Base-by-base conservation (phyloP, 2,113 vertebrate genomes). In the Trematocara zebra region DNA sequence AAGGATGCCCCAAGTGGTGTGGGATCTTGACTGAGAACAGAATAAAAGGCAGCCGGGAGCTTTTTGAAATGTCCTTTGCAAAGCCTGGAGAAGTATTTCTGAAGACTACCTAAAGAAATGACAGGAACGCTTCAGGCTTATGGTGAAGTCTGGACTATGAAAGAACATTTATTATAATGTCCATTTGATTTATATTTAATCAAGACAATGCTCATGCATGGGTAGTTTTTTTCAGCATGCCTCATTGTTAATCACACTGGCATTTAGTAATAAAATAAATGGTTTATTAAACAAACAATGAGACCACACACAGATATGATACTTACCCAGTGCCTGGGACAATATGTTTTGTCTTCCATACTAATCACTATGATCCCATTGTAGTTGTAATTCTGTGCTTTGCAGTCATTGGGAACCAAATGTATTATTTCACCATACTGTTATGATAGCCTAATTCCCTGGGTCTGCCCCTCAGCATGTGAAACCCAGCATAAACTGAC, bases 401-500 rank as follows among this genome's bases (percentile, higher is more conserved):
- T 86, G 82, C 83, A 89, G 61, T 85, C 87, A 91, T 87, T 82
- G 4, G 87, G 85, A 89, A 91, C 79, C 2, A 86, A 86, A 90
- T 81, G 91, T 83, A 69, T 90, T 90, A 91, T 85, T 91, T 94
- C 84, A 82, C 74, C 3, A 17, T 1, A 18, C 42, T 90, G 92
- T 91, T 90, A 61, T 91, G 86, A 93, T 89, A 78, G 79, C 78
- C 76, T 89, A 87, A 90, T 85, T 91, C 91, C 85, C 90, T 54
- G n/a, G 57, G 78, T 49, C 57, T 64, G 84, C 85, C 79, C 69
- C 76, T 33, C 3, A 18, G 84, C 67, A 79, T 89, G 85, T 84
- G 83, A 91, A 88, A 87, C 9, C 11, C 76, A 51, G 85, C 82
- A 20, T 56, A 86, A 86, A 85, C 47, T 81, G 82, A 85, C 91